Evolutionary conservation across 2,113 vertebrate species (phyloP).

Genomic region (Macrotis lagotis): DNA sequence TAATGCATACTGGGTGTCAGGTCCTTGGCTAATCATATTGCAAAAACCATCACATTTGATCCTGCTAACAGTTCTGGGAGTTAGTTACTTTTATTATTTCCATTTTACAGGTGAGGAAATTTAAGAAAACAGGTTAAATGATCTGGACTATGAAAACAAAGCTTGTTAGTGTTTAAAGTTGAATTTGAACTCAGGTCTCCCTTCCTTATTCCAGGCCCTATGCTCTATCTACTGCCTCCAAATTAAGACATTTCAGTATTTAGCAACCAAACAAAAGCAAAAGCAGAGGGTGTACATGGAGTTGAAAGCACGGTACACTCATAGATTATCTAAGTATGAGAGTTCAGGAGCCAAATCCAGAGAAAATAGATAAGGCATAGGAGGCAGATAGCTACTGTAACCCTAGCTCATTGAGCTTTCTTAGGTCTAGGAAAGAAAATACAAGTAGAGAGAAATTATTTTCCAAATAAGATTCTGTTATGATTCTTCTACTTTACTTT

Average conservation of each 20-base stretch:
- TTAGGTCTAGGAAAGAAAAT: background rate
- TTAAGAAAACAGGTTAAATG: background rate
- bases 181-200: background rate
- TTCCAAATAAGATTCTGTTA: background rate
- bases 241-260: background rate
- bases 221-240: background rate
- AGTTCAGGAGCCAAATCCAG: background rate
- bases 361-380: background rate
- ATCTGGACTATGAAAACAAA: background rate
- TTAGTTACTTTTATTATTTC: background rate
- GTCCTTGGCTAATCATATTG: background rate
- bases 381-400: background rate
- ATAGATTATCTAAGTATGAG: background rate
- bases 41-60: background rate
- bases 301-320: background rate
- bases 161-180: background rate
- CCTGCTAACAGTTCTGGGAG: background rate
- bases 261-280: background rate
- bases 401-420: no score
- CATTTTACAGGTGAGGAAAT: background rate
- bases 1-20: background rate
- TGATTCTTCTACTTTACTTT: background rate
- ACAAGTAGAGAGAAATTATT: background rate
- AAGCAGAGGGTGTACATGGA: background rate
- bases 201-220: background rate